Conservation (phyloP, 2,113 vertebrate genomes). For the Callipepla californica region DNA sequence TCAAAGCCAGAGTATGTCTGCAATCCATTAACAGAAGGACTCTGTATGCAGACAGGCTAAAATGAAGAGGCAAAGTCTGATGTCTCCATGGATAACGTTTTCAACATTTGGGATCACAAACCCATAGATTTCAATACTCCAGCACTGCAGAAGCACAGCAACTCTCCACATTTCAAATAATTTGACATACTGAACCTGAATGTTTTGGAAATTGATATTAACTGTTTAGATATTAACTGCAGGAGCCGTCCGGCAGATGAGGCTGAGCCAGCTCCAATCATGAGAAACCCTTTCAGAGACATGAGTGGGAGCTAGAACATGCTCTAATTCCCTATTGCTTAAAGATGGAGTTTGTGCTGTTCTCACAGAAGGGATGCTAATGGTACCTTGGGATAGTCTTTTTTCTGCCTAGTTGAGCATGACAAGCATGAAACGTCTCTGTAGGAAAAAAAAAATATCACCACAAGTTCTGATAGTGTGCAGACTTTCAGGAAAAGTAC, state of each 20-base stretch:
- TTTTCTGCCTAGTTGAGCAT: neutral
- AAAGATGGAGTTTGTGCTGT: neutral
- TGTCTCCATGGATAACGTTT: neutral
- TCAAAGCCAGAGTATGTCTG: neutral
- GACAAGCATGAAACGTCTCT: neutral
- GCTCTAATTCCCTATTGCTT: neutral
- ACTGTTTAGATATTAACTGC: neutral
- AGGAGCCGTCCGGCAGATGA: neutral
- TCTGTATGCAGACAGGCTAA: neutral
- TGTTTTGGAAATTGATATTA: neutral
- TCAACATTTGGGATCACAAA: neutral
- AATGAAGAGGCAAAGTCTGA: neutral
- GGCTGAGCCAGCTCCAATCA: neutral
- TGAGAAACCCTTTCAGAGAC: neutral
- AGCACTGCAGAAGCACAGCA: neutral
- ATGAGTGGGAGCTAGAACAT: neutral
- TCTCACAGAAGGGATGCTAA: neutral
- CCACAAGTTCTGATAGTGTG: neutral
- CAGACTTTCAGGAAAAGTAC: neutral
- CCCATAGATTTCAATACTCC: neutral
- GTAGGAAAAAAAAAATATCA: neutral
- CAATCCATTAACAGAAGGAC: neutral
- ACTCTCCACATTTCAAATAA: neutral
- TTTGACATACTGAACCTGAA: accelerated
- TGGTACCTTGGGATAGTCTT: neutral